These are phyloP conservation scores for Phymatocera aterrima DNA, from an alignment of 2,888 invertebrate species.

Conservation along the genomic window DNA sequence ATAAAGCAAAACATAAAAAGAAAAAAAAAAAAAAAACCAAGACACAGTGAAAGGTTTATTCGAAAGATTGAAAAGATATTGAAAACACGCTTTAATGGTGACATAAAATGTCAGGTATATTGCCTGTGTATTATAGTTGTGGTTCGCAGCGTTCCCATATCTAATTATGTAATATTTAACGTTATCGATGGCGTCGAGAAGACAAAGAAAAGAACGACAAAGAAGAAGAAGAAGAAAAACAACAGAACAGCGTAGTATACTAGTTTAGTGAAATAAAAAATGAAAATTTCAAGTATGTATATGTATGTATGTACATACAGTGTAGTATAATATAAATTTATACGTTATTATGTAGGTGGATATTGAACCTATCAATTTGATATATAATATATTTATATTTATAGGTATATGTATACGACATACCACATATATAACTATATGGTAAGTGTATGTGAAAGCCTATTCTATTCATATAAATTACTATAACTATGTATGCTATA, in stretches of 20 bases:
- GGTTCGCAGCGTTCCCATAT: too few relatives aligned
- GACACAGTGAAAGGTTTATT: too few relatives aligned
- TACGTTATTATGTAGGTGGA: too few relatives aligned
- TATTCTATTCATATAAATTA: slow-evolving; percentile 34
- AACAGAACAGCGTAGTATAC: too few relatives aligned
- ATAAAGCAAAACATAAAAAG: too few relatives aligned
- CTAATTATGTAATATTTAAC: too few relatives aligned
- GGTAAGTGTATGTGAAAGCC: slow-evolving; percentile 30
- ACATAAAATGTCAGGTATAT: slow-evolving; percentile 26
- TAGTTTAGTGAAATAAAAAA: slow-evolving; percentile 22
- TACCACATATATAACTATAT: not conserved
- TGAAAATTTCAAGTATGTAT: slow-evolving; percentile 4
- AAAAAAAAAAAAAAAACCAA: too few relatives aligned
- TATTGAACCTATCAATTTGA: too few relatives aligned
- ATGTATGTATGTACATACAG: not conserved
- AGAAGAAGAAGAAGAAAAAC: too few relatives aligned
- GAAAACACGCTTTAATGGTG: slow-evolving; percentile 32
- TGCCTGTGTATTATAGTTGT: not conserved
- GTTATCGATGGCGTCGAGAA: too few relatives aligned
- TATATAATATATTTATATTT: not conserved
- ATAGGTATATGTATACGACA: not conserved
- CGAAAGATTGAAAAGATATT: not conserved
- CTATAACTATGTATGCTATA: slow-evolving; percentile 1
- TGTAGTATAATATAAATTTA: slow-evolving; percentile 29
- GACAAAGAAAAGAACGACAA: too few relatives aligned